Conservation (phyloP, 2,113 vertebrate species). For the Crocuta crocuta region DNA sequence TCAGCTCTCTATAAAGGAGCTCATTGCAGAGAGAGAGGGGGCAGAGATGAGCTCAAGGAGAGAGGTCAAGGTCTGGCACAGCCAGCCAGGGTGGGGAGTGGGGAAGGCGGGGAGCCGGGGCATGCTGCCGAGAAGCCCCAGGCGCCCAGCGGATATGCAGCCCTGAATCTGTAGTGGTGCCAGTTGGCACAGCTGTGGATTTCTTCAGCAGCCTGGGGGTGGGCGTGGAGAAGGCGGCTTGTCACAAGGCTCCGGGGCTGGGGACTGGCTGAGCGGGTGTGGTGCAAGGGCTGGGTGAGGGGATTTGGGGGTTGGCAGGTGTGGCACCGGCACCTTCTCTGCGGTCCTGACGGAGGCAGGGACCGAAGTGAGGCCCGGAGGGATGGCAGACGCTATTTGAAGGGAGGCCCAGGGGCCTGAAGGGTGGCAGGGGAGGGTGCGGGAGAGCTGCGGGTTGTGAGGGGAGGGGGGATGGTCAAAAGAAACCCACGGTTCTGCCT, state of each 20-base stretch:
- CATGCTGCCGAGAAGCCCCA: not conserved
- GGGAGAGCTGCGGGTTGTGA: not conserved
- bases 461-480: not conserved
- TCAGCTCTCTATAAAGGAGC: not conserved
- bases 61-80: not conserved
- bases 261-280: constrained; percentile 15
- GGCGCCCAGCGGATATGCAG: not conserved
- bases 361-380: not conserved
- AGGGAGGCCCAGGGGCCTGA: constrained; percentile 13
- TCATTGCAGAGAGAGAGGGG: not conserved
- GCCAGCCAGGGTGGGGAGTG: rapidly evolving
- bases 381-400: not conserved
- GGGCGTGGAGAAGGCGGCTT: constrained; percentile 68
- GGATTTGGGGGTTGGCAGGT: not conserved
- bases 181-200: constrained; percentile 60
- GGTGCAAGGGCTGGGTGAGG: constrained; percentile 27
- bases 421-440: not conserved
- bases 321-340: not conserved
- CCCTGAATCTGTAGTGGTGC: constrained; percentile 35
- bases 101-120: not conserved
- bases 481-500: not conserved
- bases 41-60: not conserved
- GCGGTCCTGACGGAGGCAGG: not conserved
- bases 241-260: constrained; percentile 41
- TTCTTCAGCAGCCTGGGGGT: constrained; percentile 74